Conservation (phyloP, 2,888 invertebrate genomes). For the Megamerina dolium region DNA sequence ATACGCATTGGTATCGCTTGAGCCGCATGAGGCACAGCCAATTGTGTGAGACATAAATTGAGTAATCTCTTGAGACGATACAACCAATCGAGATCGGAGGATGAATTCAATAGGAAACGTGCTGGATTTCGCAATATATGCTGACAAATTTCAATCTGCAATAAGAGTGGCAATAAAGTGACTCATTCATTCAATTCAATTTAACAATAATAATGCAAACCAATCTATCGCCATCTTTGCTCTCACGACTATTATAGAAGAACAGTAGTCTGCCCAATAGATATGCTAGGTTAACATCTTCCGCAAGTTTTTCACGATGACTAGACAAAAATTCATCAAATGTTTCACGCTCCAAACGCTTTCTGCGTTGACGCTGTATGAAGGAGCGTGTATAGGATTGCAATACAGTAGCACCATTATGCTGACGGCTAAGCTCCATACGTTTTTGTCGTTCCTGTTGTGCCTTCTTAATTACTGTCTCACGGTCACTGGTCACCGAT, state of each 20-base stretch:
- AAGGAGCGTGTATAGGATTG: conserved; percentile 78
- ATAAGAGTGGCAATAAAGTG: neutral
- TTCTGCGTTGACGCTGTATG: conserved; percentile 61
- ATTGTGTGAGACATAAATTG: conserved; percentile 43
- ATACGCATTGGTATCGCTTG: conserved; percentile 71
- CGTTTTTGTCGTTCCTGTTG: conserved; percentile 81
- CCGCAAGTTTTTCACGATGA: conserved; percentile 50
- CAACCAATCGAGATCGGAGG: conserved; percentile 40
- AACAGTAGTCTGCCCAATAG: conserved; percentile 67
- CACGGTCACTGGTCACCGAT: conserved; percentile 64
- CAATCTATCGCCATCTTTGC: conserved; percentile 61
- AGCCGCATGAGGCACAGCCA: conserved; percentile 36
- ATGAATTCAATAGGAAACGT: conserved; percentile 40
- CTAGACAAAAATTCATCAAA: conserved; percentile 60
- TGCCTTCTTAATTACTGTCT: conserved; percentile 64
- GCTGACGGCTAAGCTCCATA: conserved; percentile 71
- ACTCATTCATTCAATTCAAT: neutral
- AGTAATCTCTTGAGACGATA: conserved; percentile 45
- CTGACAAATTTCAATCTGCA: conserved; percentile 46
- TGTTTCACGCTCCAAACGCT: conserved; percentile 59
- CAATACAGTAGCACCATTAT: conserved; percentile 71
- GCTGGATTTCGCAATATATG: conserved; percentile 42
- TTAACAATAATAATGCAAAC: conserved; percentile 46
- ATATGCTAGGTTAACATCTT: conserved; percentile 47
- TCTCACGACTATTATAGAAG: conserved; percentile 59